Conservation (phyloP, 35 echinoderm and acorn worm species). For the Amphiura filiformis region DNA sequence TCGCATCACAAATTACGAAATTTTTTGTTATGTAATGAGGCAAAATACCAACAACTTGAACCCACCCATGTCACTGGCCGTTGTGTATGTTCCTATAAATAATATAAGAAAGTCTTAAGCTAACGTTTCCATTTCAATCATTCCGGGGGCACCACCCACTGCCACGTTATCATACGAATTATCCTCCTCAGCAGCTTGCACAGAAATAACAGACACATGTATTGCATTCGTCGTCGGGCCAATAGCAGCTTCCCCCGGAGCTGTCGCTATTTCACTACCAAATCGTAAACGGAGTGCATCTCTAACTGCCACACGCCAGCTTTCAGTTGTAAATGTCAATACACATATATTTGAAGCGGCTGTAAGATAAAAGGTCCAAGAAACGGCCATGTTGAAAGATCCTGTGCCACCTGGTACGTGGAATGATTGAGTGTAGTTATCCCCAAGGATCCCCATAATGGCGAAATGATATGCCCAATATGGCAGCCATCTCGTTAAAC, state of each 20-base stretch:
- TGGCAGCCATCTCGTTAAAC: constrained; percentile 5
- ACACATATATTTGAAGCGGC: constrained; percentile 22
- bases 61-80: too few relatives aligned
- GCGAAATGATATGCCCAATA: constrained; percentile 36
- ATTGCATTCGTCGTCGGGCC: neutral
- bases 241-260: neutral
- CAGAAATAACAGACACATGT: neutral
- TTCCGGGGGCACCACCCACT: neutral
- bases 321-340: constrained; percentile 7
- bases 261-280: neutral
- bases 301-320: constrained; percentile 2
- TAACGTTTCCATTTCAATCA: too few relatives aligned
- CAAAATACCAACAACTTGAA: too few relatives aligned
- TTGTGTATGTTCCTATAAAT: too few relatives aligned
- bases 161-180: constrained; percentile 1
- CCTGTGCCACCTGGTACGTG: constrained; percentile 4
- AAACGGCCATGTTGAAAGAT: neutral
- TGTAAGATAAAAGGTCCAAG: neutral
- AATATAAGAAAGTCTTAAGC: too few relatives aligned
- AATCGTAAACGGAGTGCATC: constrained; percentile 11
- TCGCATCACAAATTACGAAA: too few relatives aligned
- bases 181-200: neutral
- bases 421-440: neutral
- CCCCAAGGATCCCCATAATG: constrained; percentile 2
- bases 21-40: too few relatives aligned